Evolutionary conservation across 2,888 invertebrate species (phyloP), one percentile per base, ranked within the genome.

Genomic region (Sussaba pulchella): DNA sequence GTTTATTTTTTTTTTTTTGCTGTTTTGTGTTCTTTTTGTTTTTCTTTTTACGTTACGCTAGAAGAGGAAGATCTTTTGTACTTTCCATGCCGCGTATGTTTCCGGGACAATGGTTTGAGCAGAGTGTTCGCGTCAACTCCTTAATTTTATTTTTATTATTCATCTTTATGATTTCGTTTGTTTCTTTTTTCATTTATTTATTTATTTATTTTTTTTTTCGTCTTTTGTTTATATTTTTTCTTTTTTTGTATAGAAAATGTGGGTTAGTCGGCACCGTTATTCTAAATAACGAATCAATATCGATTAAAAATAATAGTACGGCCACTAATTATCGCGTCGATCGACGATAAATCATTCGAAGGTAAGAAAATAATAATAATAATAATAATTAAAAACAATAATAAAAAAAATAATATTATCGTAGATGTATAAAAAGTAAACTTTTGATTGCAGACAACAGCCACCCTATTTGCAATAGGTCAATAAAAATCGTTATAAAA

Each of bases 381-480:
- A n/a, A n/a, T 41, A 26, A 45, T 31, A 50, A 2, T 31, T 54
- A 39, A 50, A 61, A 52, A 54, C 19, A 61, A 69, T 45, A 72
- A 66, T 9, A 71, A 41, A 39, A 78, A 70, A 72, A 89, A 87
- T 88, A 83, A 88, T 87, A 87, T 85, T 85, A 86, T 86, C 76
- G 69, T 84, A 82, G 82, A 84, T 86, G 82, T 82, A 89, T 87
- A 89, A 89, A 83, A 89, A 89, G 85, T 90, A 89, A 89, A 89
- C 88, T 88, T 88, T 89, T 82, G 85, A 91, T 88, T 86, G 86
- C 81, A 85, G 87, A 85, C 87, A 90, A 91, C 90, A 89, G 85
- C 86, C n/a, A n/a, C n/a, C 87, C 88, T 89, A 90, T 89, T 86
- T 85, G 83, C 61, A 87, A 88, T 89, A 90, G 88, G 88, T 87